Evolutionary conservation across 2,113 vertebrate genomes (phyloP).

Genomic region (Xyrauchen texanus): DNA sequence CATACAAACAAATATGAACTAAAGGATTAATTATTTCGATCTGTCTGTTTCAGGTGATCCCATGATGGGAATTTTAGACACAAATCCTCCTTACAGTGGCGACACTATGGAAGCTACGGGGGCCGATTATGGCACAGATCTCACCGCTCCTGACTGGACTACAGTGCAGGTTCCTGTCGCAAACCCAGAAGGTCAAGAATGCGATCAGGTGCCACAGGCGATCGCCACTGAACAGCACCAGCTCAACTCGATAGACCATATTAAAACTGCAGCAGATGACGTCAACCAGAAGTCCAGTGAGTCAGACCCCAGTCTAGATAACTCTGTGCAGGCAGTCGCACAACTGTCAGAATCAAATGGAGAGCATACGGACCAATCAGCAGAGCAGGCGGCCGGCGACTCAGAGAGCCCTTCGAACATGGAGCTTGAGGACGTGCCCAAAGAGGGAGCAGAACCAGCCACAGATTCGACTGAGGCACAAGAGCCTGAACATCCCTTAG

Average conservation of each 20-base stretch:
- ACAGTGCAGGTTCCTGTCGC: conserved; percentile 57
- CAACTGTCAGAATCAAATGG: conserved; percentile 48
- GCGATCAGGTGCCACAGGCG: conserved; percentile 19
- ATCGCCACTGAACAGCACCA: conserved; percentile 65
- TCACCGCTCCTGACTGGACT: conserved; percentile 65
- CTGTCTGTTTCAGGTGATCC: conserved; percentile 55
- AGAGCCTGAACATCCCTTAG: conserved; percentile 80
- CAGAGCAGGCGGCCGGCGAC: conserved; percentile 42
- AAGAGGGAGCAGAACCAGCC: conserved; percentile 73
- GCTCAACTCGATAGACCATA: conserved; percentile 46
- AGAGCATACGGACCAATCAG: conserved; percentile 24
- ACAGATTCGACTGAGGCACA: neutral
- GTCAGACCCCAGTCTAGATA: neutral
- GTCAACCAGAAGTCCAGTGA: conserved; percentile 45
- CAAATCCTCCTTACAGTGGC: conserved; percentile 63
- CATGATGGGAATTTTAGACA: conserved; percentile 72
- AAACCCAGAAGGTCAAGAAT: conserved; percentile 21
- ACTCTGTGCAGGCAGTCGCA: neutral
- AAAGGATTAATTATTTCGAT: conserved; percentile 44
- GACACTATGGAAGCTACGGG: conserved; percentile 67
- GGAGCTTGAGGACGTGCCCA: conserved; percentile 77
- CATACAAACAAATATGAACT: too few relatives aligned
- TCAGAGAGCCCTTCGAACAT: conserved; percentile 79
- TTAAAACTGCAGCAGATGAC: conserved; percentile 16
- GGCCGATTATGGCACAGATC: conserved; percentile 63